A percentile compares a stretch with the other conserved stretches of the same genome.
Conservation (phyloP, 2,113 vertebrate genomes). For the Pandion haliaetus region DNA sequence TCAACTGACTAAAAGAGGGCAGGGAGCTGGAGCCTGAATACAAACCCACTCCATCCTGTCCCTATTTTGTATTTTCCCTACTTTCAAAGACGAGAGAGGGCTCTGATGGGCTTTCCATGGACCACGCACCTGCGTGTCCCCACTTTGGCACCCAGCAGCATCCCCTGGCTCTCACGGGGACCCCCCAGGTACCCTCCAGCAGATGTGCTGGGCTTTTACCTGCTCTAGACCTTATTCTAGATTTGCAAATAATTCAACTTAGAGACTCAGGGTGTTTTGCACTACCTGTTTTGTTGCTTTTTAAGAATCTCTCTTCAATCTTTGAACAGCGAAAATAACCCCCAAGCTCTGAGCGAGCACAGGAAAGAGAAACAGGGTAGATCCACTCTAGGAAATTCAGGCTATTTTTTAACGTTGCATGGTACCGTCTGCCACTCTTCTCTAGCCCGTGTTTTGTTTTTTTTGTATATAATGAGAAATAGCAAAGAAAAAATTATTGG, state of each 20-base stretch:
- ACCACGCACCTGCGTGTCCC: fast-evolving
- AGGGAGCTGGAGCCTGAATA: background rate
- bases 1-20: fast-evolving
- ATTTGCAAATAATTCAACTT: background rate
- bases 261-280: background rate
- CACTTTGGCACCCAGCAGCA: background rate
- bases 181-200: background rate
- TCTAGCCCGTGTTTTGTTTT: background rate
- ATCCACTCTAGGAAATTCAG: background rate
- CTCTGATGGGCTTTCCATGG: background rate
- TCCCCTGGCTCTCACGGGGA: background rate
- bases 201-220: background rate
- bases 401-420: fast-evolving
- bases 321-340: background rate
- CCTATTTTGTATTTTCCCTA: background rate
- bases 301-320: background rate
- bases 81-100: background rate
- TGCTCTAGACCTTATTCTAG: background rate
- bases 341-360: background rate
- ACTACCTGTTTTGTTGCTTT: background rate
- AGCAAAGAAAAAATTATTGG: background rate
- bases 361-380: background rate
- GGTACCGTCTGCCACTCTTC: background rate
- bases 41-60: background rate
- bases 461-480: background rate